Base-by-base conservation (phyloP, 2,888 invertebrate genomes). In the Pollenia labialis region DNA sequence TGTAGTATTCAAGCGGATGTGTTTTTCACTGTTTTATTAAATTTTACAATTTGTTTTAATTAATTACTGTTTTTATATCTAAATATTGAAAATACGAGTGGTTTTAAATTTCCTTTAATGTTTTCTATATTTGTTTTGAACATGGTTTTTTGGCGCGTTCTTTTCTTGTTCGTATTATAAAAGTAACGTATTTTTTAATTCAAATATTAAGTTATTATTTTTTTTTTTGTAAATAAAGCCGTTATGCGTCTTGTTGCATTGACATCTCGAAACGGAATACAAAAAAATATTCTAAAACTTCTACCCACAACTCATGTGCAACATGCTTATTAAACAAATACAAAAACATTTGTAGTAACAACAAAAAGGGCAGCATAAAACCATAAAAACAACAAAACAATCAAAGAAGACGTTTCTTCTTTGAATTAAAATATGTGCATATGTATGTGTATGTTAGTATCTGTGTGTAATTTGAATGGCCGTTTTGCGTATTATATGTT, bases 191-290 rank as follows among this genome's bases (percentile, higher is more conserved):
- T 79, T 46, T 58, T 54, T 75, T 1, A 54, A 32, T 77, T 75
- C 16, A 32, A 44, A 40, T 54, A 52, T 4, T 64, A 64, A 32
- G 12, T 58, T 48, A 14, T 52, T 50, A 4, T 16, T 50, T n/a
- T 66, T 74, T 46, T 60, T 11, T 48, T 50, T 46, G 42, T 58
- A 50, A 18, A 48, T 58, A 85, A 68, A 88, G 88, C 90, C 88
- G 90, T 91, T 88, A 89, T 91, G 91, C 92, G 93, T 92, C 92
- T 91, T 91, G 91, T 90, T 92, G 92, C 92, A 92, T 90, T 91
- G 91, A 92, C 91, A 91, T 92, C 91, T 91, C 91, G 90, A 91
- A 91, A 91, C 91, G 91, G 92, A 92, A 92, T 93, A 93, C 91
- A 87, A 87, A 85, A 84, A 87, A 84, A 81, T 69, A 91, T 91